Percentiles rank a stretch among this genome's conserved stretches.
Conservation (phyloP, 2,888 invertebrate species). For the Ecliptopera silaceata region DNA sequence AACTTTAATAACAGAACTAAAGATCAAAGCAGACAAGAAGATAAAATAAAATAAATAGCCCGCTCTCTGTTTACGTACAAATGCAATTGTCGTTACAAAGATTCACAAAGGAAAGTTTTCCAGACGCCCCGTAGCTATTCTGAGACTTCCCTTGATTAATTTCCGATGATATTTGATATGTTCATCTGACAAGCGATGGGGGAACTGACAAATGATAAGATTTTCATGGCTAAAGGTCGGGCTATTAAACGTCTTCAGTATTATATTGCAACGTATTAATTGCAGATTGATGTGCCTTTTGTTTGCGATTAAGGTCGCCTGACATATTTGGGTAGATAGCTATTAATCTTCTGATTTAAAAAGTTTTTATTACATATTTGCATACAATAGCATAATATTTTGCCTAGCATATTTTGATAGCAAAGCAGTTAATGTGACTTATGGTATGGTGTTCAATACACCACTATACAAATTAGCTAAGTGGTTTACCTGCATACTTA, state of each 20-base stretch:
- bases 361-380: too few relatives aligned
- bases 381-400: too few relatives aligned
- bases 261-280: slow-evolving; percentile 58
- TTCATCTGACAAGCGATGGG: slow-evolving; percentile 62
- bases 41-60: slow-evolving; percentile 35
- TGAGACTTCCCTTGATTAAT: slow-evolving; percentile 67
- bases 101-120: slow-evolving; percentile 39
- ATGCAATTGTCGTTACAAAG: slow-evolving; percentile 35
- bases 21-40: slow-evolving; percentile 33
- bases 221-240: slow-evolving; percentile 63
- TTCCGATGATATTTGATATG: slow-evolving; percentile 78
- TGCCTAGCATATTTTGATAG: too few relatives aligned
- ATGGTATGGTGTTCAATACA: too few relatives aligned
- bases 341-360: too few relatives aligned
- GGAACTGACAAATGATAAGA: slow-evolving; percentile 76
- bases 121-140: slow-evolving; percentile 44
- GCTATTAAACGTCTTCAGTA: slow-evolving; percentile 63
- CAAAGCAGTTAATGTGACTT: too few relatives aligned
- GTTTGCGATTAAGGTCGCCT: neutral
- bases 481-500: too few relatives aligned
- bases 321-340: too few relatives aligned
- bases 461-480: too few relatives aligned
- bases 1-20: slow-evolving; percentile 23
- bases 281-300: slow-evolving; percentile 37
- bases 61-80: slow-evolving; percentile 33